A percentile compares a stretch with the other conserved stretches of the same genome.
phyloP scores from a whole-genome alignment of 2,888 invertebrate genomes.

The Aproaerema taeniolella region DNA sequence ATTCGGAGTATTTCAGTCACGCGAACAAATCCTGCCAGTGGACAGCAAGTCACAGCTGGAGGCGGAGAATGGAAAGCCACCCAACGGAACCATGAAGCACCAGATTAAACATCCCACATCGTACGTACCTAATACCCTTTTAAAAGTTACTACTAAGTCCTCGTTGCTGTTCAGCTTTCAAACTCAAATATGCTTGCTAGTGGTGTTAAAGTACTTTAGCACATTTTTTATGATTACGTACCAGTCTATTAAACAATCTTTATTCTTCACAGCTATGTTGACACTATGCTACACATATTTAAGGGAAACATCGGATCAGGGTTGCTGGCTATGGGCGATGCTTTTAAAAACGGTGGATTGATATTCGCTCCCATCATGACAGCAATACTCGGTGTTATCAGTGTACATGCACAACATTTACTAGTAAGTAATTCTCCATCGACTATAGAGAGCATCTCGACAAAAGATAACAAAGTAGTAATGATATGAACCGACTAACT shows the following conservation, averaged over 20 bases:
- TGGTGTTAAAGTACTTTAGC: too few species aligned
- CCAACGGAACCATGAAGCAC: conserved; percentile 40
- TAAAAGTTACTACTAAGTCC: too few species aligned
- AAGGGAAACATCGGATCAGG: conserved; percentile 98
- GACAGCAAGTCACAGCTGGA: conserved; percentile 36
- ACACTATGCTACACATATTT: conserved; percentile 94
- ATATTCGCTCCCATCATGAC: conserved; percentile 88
- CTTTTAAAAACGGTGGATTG: conserved; percentile 94
- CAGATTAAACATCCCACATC: conserved; percentile 80
- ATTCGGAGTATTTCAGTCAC: conserved; percentile 61
- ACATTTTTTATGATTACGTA: too few species aligned
- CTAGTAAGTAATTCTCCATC: conserved; percentile 84
- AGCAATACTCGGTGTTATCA: conserved; percentile 87
- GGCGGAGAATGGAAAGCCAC: conserved; percentile 31
- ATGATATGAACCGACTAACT: too few species aligned
- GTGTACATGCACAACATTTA: conserved; percentile 95
- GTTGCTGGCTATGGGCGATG: conserved; percentile 96
- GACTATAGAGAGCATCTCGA: too few species aligned
- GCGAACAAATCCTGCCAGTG: conserved; percentile 47
- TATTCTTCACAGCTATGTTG: conserved; percentile 82
- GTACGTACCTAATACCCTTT: too few species aligned
- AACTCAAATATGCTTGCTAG: too few species aligned
- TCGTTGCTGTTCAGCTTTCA: too few species aligned
- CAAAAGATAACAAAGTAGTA: too few species aligned
- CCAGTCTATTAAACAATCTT: too few species aligned